Evolutionary conservation across 2,797 vertebrate species (phyloP).

Genomic region (Nothura maculosa): DNA sequence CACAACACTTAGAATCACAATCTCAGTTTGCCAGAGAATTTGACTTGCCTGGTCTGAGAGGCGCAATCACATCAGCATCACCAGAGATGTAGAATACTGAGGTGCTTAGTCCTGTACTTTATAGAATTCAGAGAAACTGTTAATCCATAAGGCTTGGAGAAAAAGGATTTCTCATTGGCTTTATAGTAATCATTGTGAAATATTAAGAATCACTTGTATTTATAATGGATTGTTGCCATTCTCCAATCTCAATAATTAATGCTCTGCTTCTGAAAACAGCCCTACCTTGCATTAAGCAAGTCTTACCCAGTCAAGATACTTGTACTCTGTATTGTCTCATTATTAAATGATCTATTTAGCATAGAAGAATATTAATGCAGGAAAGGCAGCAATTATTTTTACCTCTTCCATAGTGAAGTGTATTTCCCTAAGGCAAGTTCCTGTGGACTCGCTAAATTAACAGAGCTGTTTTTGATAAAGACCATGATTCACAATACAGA

Average conservation of each 20-base stretch:
- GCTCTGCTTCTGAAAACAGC: not conserved
- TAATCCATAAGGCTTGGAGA: not conserved
- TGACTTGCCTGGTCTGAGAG: not conserved
- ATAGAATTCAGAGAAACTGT: not conserved
- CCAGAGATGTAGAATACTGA: not conserved
- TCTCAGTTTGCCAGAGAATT: not conserved
- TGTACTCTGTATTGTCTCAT: not conserved
- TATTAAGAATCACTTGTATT: not conserved
- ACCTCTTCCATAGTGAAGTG: not conserved
- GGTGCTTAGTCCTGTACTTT: not conserved
- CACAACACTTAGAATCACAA: not conserved
- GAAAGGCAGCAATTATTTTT: not conserved
- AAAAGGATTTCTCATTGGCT: not conserved
- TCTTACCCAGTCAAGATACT: not conserved
- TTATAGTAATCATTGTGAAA: not conserved
- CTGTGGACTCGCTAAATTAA: not conserved
- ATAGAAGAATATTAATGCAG: not conserved
- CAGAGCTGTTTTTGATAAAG: not conserved
- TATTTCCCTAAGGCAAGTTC: not conserved
- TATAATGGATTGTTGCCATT: not conserved
- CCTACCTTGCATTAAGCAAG: not conserved
- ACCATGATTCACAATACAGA: rapidly evolving
- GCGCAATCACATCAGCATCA: not conserved
- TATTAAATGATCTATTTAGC: not conserved
- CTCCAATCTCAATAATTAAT: not conserved